Percentiles rank a stretch among this genome's conserved stretches.
Evolutionary conservation across 2,797 vertebrate species (phyloP).

Genomic region (Myripristis jacobus): DNA sequence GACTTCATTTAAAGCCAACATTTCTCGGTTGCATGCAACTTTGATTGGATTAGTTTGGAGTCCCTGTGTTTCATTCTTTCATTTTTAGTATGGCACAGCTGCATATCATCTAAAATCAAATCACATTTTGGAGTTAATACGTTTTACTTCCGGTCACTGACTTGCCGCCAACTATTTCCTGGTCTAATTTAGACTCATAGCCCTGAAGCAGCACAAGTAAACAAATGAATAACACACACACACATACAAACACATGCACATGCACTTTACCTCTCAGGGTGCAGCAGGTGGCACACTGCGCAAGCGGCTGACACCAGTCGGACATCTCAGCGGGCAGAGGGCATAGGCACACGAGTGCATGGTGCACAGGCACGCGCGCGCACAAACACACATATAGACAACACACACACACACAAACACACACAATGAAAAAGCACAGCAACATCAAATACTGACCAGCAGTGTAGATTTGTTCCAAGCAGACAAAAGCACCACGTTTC

Average conservation of each 20-base stretch:
- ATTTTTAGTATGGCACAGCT: slow-evolving; percentile 18
- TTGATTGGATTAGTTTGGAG: background rate
- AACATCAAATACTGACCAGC: slow-evolving; percentile 74
- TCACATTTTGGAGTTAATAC: background rate
- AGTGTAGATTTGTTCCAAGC: slow-evolving; percentile 57
- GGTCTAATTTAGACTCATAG: slow-evolving; percentile 32
- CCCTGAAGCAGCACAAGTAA: slow-evolving; percentile 54
- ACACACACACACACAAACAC: slow-evolving; percentile 59
- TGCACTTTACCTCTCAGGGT: slow-evolving; percentile 75
- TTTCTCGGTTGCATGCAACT: background rate
- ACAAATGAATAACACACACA: slow-evolving; percentile 60
- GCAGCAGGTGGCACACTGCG: slow-evolving; percentile 80
- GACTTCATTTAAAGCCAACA: background rate
- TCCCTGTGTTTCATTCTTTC: background rate
- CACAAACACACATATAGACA: slow-evolving; percentile 19
- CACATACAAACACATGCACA: slow-evolving; percentile 53
- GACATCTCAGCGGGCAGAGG: slow-evolving; percentile 78
- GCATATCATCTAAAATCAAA: slow-evolving; percentile 17
- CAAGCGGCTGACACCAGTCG: slow-evolving; percentile 81
- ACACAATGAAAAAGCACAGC: slow-evolving; percentile 75
- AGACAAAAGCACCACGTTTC: slow-evolving; percentile 62
- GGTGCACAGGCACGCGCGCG: slow-evolving; percentile 21
- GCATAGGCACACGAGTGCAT: slow-evolving; percentile 51
- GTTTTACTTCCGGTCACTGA: background rate
- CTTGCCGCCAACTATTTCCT: slow-evolving; percentile 30